A percentile compares a stretch with the other conserved stretches of the same genome.
Evolutionary conservation across 2,113 vertebrate genomes (phyloP).

Genomic region (Lamprotornis superbus): DNA sequence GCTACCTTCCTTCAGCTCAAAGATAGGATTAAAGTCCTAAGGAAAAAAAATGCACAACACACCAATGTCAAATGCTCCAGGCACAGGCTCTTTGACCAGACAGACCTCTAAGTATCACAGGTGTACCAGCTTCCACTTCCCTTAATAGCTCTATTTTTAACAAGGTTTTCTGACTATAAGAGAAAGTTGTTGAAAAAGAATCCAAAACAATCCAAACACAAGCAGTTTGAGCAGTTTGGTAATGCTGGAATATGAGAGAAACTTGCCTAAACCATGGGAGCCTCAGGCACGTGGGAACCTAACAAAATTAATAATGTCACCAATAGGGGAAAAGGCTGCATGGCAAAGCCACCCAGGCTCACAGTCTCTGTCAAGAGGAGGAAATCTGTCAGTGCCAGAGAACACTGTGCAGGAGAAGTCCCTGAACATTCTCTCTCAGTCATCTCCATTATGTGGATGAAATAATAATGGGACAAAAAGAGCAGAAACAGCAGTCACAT

Average conservation of each 20-base stretch:
- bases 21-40: not conserved
- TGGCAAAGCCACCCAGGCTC: not conserved
- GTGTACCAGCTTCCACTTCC: not conserved
- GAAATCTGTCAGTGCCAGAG: not conserved
- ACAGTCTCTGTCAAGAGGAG: not conserved
- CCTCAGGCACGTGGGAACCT: not conserved
- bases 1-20: not conserved
- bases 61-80: not conserved
- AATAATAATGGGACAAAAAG: not conserved
- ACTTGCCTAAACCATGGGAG: not conserved
- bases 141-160: not conserved
- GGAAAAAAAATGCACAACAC: not conserved
- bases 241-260: not conserved
- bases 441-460: not conserved
- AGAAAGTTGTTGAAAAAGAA: not conserved
- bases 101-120: not conserved
- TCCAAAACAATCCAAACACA: not conserved
- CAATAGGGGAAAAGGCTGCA: not conserved
- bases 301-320: not conserved
- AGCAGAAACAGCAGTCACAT: not conserved
- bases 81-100: not conserved
- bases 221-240: not conserved
- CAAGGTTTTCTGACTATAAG: not conserved
- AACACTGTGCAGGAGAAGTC: not conserved
- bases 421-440: not conserved